Base-by-base conservation (phyloP, 37 sponge, comb jelly and placozoan genomes). In the Chondrosia reniformis region DNA sequence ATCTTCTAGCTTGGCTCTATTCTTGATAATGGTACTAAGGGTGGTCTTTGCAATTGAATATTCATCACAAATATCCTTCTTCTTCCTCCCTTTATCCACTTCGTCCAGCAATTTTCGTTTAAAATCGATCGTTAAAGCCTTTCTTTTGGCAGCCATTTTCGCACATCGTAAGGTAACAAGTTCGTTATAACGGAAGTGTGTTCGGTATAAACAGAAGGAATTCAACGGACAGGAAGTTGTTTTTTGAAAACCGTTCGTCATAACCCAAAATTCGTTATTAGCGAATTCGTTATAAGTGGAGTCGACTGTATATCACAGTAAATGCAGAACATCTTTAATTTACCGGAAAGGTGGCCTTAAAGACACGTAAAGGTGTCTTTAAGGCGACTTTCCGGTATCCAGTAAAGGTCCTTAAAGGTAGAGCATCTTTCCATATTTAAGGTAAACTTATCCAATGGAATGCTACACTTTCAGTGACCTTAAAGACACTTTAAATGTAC, bases 281-380 rank as follows among this genome's bases (percentile, higher is more conserved):
- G 31, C 33, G 67, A 31, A 28, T 66, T 66, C 67, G 67, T 66
- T 66, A 66, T 66, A 66, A 33, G 61, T 59, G 61, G 61, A 59
- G 61, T 59, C 61, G n/a, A 59, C 61, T 59, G 61, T 59, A 59
- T 59, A n/a, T n/a, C n/a, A n/a, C n/a, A n/a, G n/a, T n/a, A n/a
- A n/a, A n/a, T n/a, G n/a, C n/a, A n/a, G n/a, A n/a, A n/a, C n/a
- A n/a, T n/a, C n/a, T n/a, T n/a, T n/a, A n/a, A n/a, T n/a, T n/a
- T n/a, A n/a, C n/a, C n/a, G n/a, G n/a, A n/a, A n/a, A n/a, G n/a
- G n/a, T n/a, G n/a, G n/a, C n/a, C n/a, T n/a, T n/a, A n/a, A n/a
- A n/a, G n/a, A n/a, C n/a, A n/a, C n/a, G n/a, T n/a, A n/a, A n/a
- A n/a, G n/a, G n/a, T n/a, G n/a, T n/a, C n/a, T n/a, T n/a, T n/a